Conservation (phyloP, 2,113 vertebrate species). For the Turdus rufiventris region DNA sequence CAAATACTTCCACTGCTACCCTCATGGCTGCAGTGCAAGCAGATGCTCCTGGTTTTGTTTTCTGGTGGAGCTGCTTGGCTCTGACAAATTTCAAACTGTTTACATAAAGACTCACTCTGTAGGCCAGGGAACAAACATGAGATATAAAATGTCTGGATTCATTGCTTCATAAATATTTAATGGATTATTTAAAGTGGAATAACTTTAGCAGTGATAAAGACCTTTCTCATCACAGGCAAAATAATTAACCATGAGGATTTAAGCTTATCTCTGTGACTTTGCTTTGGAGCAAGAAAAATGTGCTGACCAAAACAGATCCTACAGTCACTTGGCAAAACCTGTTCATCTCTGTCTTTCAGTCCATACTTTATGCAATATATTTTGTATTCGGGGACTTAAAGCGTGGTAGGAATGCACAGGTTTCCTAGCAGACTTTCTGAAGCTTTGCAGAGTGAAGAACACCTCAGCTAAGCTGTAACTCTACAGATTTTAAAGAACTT, state of each 20-base stretch:
- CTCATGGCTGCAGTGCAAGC: neutral
- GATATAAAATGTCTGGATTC: neutral
- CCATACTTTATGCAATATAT: neutral
- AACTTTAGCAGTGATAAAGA: neutral
- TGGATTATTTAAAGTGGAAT: neutral
- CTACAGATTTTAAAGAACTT: neutral
- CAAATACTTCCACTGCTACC: neutral
- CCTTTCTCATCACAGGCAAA: neutral
- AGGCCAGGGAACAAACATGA: neutral
- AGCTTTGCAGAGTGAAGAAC: neutral
- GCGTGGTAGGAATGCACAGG: rapidly evolving
- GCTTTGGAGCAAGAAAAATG: neutral
- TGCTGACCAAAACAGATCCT: neutral
- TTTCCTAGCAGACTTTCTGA: neutral
- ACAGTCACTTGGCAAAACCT: neutral
- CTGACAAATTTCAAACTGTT: neutral
- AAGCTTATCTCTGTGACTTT: neutral
- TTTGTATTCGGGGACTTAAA: neutral
- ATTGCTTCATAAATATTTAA: neutral
- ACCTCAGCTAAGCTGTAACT: neutral
- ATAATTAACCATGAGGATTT: neutral
- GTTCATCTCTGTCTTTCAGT: neutral
- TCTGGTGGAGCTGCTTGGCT: neutral
- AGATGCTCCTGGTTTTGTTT: neutral
- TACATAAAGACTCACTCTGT: neutral